Evolutionary conservation across 2,888 invertebrate species (phyloP), one percentile per base, ranked within the genome.

Genomic region (Heteromyza rotundicornis): DNA sequence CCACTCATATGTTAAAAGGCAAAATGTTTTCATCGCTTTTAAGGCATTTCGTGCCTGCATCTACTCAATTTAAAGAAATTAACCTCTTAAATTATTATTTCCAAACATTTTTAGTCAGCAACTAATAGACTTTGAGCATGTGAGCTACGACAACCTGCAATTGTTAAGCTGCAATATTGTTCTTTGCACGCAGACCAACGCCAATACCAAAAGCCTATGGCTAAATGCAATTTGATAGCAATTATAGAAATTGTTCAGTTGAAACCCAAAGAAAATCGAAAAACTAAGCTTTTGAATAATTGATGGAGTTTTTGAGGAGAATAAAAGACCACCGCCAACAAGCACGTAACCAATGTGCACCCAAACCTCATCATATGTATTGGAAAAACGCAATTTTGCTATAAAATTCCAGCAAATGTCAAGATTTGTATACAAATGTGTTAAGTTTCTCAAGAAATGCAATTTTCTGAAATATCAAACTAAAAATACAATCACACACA

Each of bases 361-460:
- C n/a, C 40, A 14, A 3, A 7, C n/a, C 40, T 40, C 40, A 3
- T 40, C 40, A 7, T 12, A 32, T n/a, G n/a, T n/a, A n/a, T n/a
- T n/a, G n/a, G n/a, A n/a, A n/a, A n/a, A 17, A 47, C 47, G 47
- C 47, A 47, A 47, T 47, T 47, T 47, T 47, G 19, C 14, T 19
- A 20, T 19, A 7, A 40, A 40, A 40, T 40, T 47, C 20, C 47
- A 19, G 20, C 47, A 47, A 47, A 47, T 47, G 47, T 47, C 47
- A 47, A 47, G 40, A 19, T 19, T 47, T 47, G 17, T 8, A 40
- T 12, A 8, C 5, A 17, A 20, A 14, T 24, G 24, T 59, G 58
- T 35, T 59, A 22, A 19, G 40, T 23, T 59, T 59, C 58, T 59
- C 58, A 59, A 59, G 58, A 59, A 44, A 52, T 8, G 51, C 51